Conservation (phyloP, 2,113 vertebrate genomes). For the Nettapus auritus region DNA sequence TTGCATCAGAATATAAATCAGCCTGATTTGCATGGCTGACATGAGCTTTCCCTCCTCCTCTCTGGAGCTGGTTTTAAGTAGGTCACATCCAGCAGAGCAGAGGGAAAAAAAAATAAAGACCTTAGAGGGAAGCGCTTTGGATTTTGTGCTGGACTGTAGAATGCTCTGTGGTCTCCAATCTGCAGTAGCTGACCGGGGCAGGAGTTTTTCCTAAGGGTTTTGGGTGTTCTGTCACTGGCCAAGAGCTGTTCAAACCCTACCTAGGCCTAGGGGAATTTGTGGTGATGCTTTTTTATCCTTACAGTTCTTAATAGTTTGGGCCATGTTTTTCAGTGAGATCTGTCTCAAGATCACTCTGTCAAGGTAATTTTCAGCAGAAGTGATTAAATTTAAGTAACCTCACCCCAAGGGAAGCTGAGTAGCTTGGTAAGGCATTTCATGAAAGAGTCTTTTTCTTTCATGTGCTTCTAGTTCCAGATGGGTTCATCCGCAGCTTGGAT, state of each 20-base stretch:
- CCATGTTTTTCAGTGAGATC: neutral
- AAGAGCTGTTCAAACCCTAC: neutral
- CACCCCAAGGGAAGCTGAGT: neutral
- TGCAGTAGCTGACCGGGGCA: neutral
- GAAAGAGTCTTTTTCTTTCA: neutral
- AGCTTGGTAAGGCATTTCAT: neutral
- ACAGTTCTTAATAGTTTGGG: neutral
- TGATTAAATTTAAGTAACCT: neutral
- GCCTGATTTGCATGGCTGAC: constrained; percentile 35
- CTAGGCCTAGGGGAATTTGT: neutral
- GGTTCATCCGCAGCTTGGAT: neutral
- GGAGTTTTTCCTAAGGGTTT: neutral
- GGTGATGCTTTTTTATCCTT: neutral
- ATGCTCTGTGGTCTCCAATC: rapidly evolving
- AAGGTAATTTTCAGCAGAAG: constrained; percentile 3
- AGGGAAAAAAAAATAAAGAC: neutral
- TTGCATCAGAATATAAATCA: constrained; percentile 73
- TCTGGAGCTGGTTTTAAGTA: constrained; percentile 12
- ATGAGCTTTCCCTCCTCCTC: neutral
- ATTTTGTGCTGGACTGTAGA: neutral
- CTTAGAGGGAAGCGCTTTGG: neutral
- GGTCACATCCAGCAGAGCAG: neutral
- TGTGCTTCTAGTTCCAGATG: neutral
- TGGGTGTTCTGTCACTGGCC: neutral
- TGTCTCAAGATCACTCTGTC: neutral